Evolutionary conservation across 2,113 vertebrate species (phyloP), one percentile per base, ranked within the genome.

Genomic region (Elanus axillaris): DNA sequence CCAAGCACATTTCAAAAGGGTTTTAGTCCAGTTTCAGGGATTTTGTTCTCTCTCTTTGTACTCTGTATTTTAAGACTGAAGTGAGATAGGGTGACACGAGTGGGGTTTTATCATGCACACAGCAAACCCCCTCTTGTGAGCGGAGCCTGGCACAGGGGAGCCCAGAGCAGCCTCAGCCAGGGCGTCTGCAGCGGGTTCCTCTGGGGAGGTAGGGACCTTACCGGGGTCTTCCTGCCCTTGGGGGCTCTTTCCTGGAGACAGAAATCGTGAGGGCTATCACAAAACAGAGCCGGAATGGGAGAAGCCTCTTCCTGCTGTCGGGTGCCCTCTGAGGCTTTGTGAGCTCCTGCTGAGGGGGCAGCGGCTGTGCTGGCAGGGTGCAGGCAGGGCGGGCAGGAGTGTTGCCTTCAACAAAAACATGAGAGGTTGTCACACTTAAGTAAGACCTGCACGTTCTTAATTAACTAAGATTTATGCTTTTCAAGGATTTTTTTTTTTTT

Each of bases 11-110:
- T 86, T 92, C 72, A 31, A 23, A 90, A 31, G 79, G 81, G 80
- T 36, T 93, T 91, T 69, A 86, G 90, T 84, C 88, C 88, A 34
- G 55, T 91, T 90, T 71, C 11, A 16, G 48, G 38, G 71, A 89
- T 77, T 90, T 93, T 45, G 16, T 83, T 92, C 58, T 92, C 71
- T 82, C 34, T 60, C 62, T 59, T 40, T 60, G 26, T 43, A 8
- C 69, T 72, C 62, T 36, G 62, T 72, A 73, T 95, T 96, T 93
- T 84, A 88, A 81, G 86, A 68, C 45, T 55, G 75, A 72, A 92
- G 71, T 13, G 52, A 83, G 91, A 42, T 3, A 48, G 69, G 26
- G 43, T 50, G 58, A 68, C 0, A 2, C 38, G 48, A 69, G 29
- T 6, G 0, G 27, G 52, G 40, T 38, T 69, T 72, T 68, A 53